Percentiles rank a stretch among this genome's conserved stretches.
Evolutionary conservation across 2,888 invertebrate genomes (phyloP).

Genomic region (Melanostoma mellinum): DNA sequence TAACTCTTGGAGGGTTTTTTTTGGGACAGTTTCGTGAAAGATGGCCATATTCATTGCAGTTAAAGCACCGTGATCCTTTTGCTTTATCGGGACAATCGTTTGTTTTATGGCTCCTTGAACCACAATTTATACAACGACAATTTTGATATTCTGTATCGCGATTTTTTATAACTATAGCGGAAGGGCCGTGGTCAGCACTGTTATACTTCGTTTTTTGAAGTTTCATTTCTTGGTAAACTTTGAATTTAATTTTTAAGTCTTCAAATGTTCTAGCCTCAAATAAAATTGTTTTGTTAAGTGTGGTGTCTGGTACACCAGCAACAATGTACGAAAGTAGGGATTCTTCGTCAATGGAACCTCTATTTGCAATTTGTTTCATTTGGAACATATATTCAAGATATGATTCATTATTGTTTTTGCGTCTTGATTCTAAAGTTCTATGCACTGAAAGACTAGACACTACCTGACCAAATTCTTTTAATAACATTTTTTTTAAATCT

Average conservation of each 20-base stretch:
- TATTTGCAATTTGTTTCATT: constrained; percentile 19
- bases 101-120: not conserved
- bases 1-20: not conserved
- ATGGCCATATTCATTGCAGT: constrained; percentile 25
- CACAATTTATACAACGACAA: constrained; percentile 1
- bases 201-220: not conserved
- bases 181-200: too few relatives aligned
- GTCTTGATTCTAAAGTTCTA: not conserved
- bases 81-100: constrained; percentile 13
- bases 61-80: constrained; percentile 1
- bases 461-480: not conserved
- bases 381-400: constrained; percentile 3
- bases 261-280: constrained; percentile 1
- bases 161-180: too few relatives aligned
- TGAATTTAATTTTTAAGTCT: constrained; percentile 1
- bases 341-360: constrained; percentile 22
- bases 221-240: constrained; percentile 6
- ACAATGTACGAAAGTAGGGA: constrained; percentile 14
- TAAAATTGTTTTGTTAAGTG: constrained; percentile 4
- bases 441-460: not conserved
- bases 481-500: constrained; percentile 1
- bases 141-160: too few relatives aligned
- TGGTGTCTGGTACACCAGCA: not conserved
- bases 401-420: not conserved
- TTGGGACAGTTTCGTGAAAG: constrained; percentile 2